Percentiles rank a stretch among this genome's conserved stretches.
phyloP scores from a whole-genome alignment of 2,888 invertebrate species.

The Cephonodes hylas region DNA sequence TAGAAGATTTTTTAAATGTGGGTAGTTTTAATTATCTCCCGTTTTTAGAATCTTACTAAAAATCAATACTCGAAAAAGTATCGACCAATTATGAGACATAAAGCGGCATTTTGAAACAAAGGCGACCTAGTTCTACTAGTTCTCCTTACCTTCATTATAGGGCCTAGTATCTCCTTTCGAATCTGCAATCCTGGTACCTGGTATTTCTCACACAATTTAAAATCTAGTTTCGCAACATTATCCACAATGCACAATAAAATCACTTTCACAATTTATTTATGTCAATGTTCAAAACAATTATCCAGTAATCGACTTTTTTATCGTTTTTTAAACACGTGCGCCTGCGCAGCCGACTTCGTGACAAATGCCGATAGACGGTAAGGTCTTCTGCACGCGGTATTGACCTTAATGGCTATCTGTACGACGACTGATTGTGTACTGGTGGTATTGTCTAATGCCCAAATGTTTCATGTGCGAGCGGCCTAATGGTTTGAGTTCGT shows the following conservation, averaged over 20 bases:
- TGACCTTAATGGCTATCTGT: conserved; percentile 9
- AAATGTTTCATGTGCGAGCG: not conserved
- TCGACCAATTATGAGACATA: not conserved
- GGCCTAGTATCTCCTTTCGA: conserved; percentile 40
- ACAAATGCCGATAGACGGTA: not conserved
- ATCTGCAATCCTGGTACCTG: conserved; percentile 37
- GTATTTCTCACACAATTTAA: conserved; percentile 6
- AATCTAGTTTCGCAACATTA: not conserved
- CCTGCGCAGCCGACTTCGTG: conserved; percentile 7
- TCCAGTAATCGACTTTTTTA: conserved; percentile 2
- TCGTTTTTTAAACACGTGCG: not conserved
- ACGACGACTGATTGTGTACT: not conserved
- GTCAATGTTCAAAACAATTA: not conserved
- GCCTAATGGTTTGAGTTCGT: conserved; percentile 12
- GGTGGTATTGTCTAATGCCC: not conserved
- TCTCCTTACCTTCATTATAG: conserved; percentile 23
- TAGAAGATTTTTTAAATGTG: no score
- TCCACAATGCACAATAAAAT: not conserved
- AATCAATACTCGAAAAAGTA: not conserved
- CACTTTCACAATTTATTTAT: not conserved
- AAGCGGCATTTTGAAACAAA: not conserved
- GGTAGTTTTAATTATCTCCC: not conserved
- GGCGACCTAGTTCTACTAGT: not conserved
- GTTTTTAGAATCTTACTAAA: not conserved
- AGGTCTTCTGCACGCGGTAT: conserved; percentile 9